Percentiles rank a stretch among this genome's conserved stretches.
Evolutionary conservation across 2,888 invertebrate species (phyloP).

Genomic region (Ophion slaviceki): DNA sequence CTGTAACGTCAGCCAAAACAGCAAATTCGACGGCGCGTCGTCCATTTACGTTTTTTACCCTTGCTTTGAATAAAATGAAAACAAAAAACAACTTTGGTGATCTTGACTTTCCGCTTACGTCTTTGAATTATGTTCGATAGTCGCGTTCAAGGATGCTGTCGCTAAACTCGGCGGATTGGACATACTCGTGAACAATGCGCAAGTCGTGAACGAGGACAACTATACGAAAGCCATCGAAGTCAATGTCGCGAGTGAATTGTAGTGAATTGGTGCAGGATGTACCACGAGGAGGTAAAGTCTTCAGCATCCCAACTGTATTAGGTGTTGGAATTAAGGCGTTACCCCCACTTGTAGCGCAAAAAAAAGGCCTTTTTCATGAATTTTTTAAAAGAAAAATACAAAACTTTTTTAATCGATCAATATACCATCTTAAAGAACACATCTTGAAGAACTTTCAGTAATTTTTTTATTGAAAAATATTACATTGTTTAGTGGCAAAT

Average conservation of each 20-base stretch:
- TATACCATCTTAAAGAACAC: too few relatives aligned
- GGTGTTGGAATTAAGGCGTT: too few relatives aligned
- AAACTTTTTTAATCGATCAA: too few relatives aligned
- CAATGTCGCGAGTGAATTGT: slow-evolving; percentile 78
- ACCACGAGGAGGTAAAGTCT: too few relatives aligned
- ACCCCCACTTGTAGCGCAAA: too few relatives aligned
- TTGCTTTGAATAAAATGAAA: background rate
- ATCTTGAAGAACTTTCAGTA: too few relatives aligned
- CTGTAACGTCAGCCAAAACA: slow-evolving; percentile 78
- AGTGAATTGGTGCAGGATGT: too few relatives aligned
- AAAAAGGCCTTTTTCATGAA: too few relatives aligned
- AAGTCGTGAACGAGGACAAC: slow-evolving; percentile 77
- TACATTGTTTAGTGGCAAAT: too few relatives aligned
- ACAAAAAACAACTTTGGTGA: background rate
- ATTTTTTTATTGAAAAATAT: too few relatives aligned
- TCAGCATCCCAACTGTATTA: too few relatives aligned
- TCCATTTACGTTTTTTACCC: background rate
- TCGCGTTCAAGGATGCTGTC: slow-evolving; percentile 83
- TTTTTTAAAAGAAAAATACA: too few relatives aligned
- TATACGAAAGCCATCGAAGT: slow-evolving; percentile 78
- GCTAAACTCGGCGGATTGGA: slow-evolving; percentile 84
- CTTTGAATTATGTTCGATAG: slow-evolving; percentile 72
- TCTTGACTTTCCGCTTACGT: background rate
- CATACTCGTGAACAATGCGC: slow-evolving; percentile 84
- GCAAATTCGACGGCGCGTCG: slow-evolving; percentile 77